Evolutionary conservation across 2,888 invertebrate species (phyloP).

Genomic region (Matsumyia berberina): DNA sequence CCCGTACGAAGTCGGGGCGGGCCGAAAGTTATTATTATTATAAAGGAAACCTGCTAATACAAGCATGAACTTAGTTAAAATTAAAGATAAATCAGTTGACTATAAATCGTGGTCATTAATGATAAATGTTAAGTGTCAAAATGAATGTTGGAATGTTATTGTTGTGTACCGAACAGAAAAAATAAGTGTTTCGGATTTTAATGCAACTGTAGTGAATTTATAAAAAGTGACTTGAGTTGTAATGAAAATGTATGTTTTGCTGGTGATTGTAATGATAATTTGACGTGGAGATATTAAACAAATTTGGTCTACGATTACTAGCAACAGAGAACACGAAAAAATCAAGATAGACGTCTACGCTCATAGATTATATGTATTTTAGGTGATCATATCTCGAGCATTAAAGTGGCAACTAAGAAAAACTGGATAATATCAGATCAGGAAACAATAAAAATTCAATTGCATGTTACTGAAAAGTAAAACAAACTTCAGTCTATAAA

Average conservation of each 20-base stretch:
- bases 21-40: no score
- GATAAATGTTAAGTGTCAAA: slow-evolving; percentile 27
- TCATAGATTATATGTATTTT: slow-evolving; percentile 24
- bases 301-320: slow-evolving; percentile 23
- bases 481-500: background rate
- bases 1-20: no score
- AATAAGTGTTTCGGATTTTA: slow-evolving; percentile 35
- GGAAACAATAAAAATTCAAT: slow-evolving; percentile 36
- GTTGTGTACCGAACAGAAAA: slow-evolving; percentile 12
- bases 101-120: slow-evolving; percentile 27
- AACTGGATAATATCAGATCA: slow-evolving; percentile 35
- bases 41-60: no score
- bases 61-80: slow-evolving; percentile 19
- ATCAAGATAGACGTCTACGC: slow-evolving; percentile 19
- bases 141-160: slow-evolving; percentile 26
- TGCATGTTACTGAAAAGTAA: background rate
- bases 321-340: slow-evolving; percentile 16
- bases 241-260: slow-evolving; percentile 25
- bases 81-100: slow-evolving; percentile 5
- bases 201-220: slow-evolving; percentile 31
- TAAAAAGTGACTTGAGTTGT: slow-evolving; percentile 17
- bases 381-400: slow-evolving; percentile 4
- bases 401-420: slow-evolving; percentile 12
- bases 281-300: background rate
- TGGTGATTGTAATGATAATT: no score